Percentiles rank a stretch among this genome's conserved stretches.
Evolutionary conservation across 2,113 vertebrate species (phyloP).

Genomic region (Alligator sinensis): DNA sequence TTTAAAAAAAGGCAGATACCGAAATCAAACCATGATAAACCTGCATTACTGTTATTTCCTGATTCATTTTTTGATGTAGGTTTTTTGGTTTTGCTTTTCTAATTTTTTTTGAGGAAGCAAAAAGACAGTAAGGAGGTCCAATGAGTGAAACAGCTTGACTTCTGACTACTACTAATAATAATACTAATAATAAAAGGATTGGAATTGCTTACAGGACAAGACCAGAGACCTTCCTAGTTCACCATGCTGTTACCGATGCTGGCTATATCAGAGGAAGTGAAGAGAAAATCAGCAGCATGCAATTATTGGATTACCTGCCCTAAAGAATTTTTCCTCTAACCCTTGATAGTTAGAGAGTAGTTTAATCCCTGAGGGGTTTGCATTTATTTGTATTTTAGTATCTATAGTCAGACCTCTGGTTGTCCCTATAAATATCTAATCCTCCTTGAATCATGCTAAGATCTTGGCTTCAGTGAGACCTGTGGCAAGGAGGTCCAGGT

Average conservation of each 20-base stretch:
- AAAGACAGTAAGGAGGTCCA: background rate
- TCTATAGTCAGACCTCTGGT: too few species aligned
- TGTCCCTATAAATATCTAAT: too few species aligned
- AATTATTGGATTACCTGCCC: background rate
- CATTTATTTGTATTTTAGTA: too few species aligned
- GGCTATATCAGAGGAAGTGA: background rate
- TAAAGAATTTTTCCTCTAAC: background rate
- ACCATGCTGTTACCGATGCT: background rate
- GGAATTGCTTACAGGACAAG: background rate
- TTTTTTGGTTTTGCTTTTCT: background rate
- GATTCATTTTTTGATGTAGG: background rate
- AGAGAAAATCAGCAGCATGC: background rate
- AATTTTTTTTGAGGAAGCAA: background rate
- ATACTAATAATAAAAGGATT: background rate
- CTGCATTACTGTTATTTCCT: too few species aligned
- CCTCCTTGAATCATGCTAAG: background rate
- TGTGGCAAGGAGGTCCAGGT: background rate
- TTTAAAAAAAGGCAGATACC: background rate
- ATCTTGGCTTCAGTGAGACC: background rate
- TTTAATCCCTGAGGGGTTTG: too few species aligned
- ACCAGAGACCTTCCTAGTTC: background rate
- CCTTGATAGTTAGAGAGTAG: background rate
- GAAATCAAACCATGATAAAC: background rate
- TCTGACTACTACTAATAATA: background rate
- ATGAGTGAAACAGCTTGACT: background rate